A percentile compares a stretch with the other conserved stretches of the same genome.
These are phyloP conservation scores for Pterobdella sp. DNA, from an alignment of 2,888 invertebrate genomes.

Conservation along the genomic window DNA sequence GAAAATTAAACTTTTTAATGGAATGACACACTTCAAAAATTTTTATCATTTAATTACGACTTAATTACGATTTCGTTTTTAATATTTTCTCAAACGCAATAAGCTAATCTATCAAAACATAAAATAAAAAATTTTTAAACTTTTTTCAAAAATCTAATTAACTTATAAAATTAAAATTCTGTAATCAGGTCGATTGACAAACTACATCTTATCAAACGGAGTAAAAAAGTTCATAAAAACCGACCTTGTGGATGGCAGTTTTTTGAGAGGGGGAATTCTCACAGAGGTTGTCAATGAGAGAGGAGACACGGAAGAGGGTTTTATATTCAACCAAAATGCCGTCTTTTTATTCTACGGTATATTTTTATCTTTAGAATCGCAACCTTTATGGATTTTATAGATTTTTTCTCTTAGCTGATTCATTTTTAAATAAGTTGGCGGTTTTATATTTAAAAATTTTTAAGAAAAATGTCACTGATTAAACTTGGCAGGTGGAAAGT, in stretches of 20 bases:
- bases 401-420: not conserved
- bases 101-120: too few species aligned
- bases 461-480: not conserved
- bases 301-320: conserved; percentile 19
- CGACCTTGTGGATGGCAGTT: conserved; percentile 38
- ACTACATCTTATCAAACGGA: conserved; percentile 81
- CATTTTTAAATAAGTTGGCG: not conserved
- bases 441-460: too few species aligned
- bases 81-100: too few species aligned
- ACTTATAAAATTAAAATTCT: too few species aligned
- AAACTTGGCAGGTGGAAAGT: not conserved
- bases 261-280: conserved; percentile 4
- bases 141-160: too few species aligned
- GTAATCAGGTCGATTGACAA: conserved; percentile 62
- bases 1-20: too few species aligned
- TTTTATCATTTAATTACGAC: too few species aligned
- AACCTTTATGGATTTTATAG: not conserved
- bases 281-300: conserved; percentile 16
- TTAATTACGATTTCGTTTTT: too few species aligned
- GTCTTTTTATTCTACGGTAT: conserved; percentile 14
- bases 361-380: not conserved
- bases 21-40: too few species aligned
- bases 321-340: conserved; percentile 1
- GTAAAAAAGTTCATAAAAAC: conserved; percentile 65
- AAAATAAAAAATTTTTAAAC: too few species aligned